phyloP scores from a whole-genome alignment of 2,797 vertebrate species.

The Sebastes hubbsi region DNA sequence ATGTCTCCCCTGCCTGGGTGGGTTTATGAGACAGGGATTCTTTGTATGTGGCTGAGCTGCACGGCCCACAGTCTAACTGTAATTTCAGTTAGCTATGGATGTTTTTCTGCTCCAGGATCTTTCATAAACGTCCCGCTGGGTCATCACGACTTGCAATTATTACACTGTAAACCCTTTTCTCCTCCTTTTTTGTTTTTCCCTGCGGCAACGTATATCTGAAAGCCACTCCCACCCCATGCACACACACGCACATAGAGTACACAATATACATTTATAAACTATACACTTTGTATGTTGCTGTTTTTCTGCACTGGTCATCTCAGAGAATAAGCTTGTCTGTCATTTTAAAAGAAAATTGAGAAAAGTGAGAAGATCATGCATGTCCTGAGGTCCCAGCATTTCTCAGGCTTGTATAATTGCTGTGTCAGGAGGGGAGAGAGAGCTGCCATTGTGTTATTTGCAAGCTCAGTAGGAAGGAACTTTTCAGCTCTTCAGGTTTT shows the following conservation, averaged over 20 bases:
- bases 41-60: conserved; percentile 71
- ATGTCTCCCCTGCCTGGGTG: conserved; percentile 62
- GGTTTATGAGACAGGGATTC: conserved; percentile 74
- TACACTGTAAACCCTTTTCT: conserved; percentile 17
- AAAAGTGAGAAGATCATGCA: conserved; percentile 9
- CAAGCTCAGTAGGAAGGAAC: conserved; percentile 48
- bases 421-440: conserved; percentile 35
- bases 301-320: not conserved
- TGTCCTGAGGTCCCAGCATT: conserved; percentile 43
- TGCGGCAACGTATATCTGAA: conserved; percentile 21
- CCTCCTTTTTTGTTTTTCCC: not conserved
- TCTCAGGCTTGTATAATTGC: conserved; percentile 52
- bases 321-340: not conserved
- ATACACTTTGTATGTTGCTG: not conserved
- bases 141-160: conserved; percentile 38
- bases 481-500: conserved; percentile 72
- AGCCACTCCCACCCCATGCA: not conserved
- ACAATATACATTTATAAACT: not conserved
- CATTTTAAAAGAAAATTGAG: not conserved
- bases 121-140: conserved; percentile 41
- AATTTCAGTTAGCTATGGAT: conserved; percentile 48
- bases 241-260: not conserved
- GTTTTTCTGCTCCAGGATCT: conserved; percentile 35
- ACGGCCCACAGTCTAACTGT: conserved; percentile 58
- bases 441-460: conserved; percentile 51